Base-by-base conservation (phyloP, 1,140 invertebrate genomes). In the Drosophila nikananu region DNA sequence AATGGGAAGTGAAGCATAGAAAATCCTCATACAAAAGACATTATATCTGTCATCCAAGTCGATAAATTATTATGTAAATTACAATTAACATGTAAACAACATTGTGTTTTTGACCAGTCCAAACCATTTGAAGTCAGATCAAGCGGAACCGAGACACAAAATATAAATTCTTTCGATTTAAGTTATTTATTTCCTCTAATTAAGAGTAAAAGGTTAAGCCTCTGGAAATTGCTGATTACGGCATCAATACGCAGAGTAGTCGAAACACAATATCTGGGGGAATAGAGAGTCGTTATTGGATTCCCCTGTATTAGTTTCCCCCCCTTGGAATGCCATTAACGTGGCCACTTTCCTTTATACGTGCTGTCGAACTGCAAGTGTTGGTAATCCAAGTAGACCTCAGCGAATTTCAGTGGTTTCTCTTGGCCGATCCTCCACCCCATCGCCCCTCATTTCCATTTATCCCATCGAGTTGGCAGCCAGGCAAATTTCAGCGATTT, bases 401-500 rank as follows among this genome's bases (percentile, higher is more conserved):
- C 52, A 72, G 54, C n/a, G 52, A 51, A 59, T 42, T 72, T 48
- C 67, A 60, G 44, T 59, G 70, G 70, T 72, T 72, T 72, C 41
- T 23, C 52, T 27, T 54, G 23, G 30, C 35, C 65, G 58, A 46
- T 32, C 23, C 21, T 21, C 25, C n/a, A 25, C n/a, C 8, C 35
- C 65, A 30, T 2, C 8, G 32, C 10, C 44, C 15, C 42, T 39
- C 30, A 37, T 37, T 39, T 72, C 21, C 54, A 32, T 41, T 41
- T 63, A 62, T 37, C 55, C 62, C 54, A 54, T 70, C n/a, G 19
- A n/a, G 35, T 66, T 67, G 58, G 67, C 78, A 66, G 63, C 57
- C 73, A 63, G 59, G 61, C 68, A 79, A 84, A 77, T 81, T 71
- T 66, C 55, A 66, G 49, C 64, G 66, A 77, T 84, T 84, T 77